A percentile compares a stretch with the other conserved stretches of the same genome.
Evolutionary conservation across 2,797 vertebrate species (phyloP).

Genomic region (Hephaestus fuliginosus): DNA sequence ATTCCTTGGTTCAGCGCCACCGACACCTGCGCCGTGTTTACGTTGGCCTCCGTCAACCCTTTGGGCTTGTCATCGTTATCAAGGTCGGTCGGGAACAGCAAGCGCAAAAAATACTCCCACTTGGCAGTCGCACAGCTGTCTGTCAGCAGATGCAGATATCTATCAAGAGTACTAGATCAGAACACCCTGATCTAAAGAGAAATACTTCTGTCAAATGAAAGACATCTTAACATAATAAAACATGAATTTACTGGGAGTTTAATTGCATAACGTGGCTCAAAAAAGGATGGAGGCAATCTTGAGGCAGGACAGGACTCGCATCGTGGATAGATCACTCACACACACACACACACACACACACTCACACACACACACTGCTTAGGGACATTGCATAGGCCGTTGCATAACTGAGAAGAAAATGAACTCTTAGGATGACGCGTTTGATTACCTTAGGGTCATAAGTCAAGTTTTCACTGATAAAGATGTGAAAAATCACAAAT

Average conservation of each 20-base stretch:
- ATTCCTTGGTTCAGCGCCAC: constrained; percentile 55
- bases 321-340: constrained; percentile 46
- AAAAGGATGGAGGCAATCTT: constrained; percentile 40
- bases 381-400: constrained; percentile 39
- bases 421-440: constrained; percentile 28
- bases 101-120: constrained; percentile 43
- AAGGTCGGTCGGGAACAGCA: constrained; percentile 48
- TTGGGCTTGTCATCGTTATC: constrained; percentile 55
- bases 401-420: constrained; percentile 49
- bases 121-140: constrained; percentile 44
- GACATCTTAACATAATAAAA: constrained; percentile 22
- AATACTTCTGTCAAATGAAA: constrained; percentile 46
- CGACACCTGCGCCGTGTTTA: constrained; percentile 66
- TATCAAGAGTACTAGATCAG: constrained; percentile 20
- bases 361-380: constrained; percentile 24
- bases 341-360: constrained; percentile 24
- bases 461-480: constrained; percentile 1
- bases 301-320: constrained; percentile 58
- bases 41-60: constrained; percentile 45
- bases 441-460: constrained; percentile 8
- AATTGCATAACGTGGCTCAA: constrained; percentile 41
- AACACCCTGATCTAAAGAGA: constrained; percentile 38
- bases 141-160: constrained; percentile 40
- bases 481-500: constrained; percentile 2
- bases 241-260: constrained; percentile 32